phyloP scores from a whole-genome alignment of 2,888 invertebrate species.

The Pteria penguin region DNA sequence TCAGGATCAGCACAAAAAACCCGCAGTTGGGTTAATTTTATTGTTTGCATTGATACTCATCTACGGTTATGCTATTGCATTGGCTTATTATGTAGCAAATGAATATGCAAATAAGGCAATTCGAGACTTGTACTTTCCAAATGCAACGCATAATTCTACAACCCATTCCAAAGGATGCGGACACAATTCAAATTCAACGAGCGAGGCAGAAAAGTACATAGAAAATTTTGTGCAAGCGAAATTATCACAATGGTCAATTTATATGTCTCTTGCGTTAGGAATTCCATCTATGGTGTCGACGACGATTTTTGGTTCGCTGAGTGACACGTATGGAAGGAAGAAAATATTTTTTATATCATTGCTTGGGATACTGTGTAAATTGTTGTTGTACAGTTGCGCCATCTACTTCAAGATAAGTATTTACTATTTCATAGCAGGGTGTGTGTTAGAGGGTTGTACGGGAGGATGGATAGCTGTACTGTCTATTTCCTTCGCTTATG shows the following conservation, averaged over 20 bases:
- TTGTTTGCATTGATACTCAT: not conserved
- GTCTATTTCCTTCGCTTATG: not conserved
- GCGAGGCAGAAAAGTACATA: not conserved
- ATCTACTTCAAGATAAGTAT: not conserved
- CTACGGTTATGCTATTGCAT: not conserved
- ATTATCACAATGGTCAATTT: not conserved
- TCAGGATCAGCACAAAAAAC: too few relatives aligned
- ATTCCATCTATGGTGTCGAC: not conserved
- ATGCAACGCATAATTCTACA: not conserved
- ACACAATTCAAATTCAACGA: not conserved
- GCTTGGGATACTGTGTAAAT: not conserved
- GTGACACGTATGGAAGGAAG: not conserved
- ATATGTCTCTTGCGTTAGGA: not conserved
- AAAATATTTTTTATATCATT: not conserved
- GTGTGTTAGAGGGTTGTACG: not conserved
- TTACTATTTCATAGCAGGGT: not conserved
- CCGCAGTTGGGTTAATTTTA: not conserved
- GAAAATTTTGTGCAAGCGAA: not conserved
- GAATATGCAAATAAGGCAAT: not conserved
- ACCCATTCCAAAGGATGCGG: not conserved
- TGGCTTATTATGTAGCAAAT: not conserved
- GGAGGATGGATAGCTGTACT: not conserved
- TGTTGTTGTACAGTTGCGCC: not conserved
- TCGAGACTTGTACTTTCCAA: not conserved
- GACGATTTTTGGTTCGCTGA: not conserved